Evolutionary conservation across 2,113 vertebrate genomes (phyloP).

Genomic region (Tragelaphus scriptus): DNA sequence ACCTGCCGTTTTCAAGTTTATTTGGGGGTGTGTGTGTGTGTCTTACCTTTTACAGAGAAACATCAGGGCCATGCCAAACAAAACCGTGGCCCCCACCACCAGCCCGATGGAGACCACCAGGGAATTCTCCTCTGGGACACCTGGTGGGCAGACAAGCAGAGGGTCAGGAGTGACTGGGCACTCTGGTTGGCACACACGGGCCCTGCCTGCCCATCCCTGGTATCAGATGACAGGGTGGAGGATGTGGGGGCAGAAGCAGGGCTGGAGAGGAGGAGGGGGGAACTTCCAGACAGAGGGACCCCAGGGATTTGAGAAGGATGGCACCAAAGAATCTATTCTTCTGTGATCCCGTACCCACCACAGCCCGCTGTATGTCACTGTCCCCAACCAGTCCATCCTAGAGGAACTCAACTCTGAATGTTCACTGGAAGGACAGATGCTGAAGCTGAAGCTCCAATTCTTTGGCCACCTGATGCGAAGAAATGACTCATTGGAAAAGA

Average conservation of each 20-base stretch:
- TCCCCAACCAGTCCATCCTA: not conserved
- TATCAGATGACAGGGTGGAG: fast-evolving
- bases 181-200: fast-evolving
- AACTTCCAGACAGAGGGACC: not conserved
- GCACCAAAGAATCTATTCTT: not conserved
- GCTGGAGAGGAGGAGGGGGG: not conserved
- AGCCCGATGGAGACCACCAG: not conserved
- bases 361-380: not conserved
- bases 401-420: not conserved
- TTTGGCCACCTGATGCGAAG: fast-evolving
- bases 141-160: not conserved
- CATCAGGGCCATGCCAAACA: not conserved
- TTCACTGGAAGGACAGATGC: not conserved
- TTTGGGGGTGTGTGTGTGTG: too few relatives aligned
- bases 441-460: not conserved
- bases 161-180: not conserved
- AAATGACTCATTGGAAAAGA: not conserved
- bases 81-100: not conserved
- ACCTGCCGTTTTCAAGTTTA: not conserved
- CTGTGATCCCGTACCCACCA: fast-evolving
- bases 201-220: not conserved
- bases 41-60: not conserved
- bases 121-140: not conserved
- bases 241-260: not conserved
- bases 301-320: not conserved